Evolutionary conservation across 2,113 vertebrate species (phyloP), one percentile per base, ranked within the genome.

Genomic region (Hippocampus abdominalis): DNA sequence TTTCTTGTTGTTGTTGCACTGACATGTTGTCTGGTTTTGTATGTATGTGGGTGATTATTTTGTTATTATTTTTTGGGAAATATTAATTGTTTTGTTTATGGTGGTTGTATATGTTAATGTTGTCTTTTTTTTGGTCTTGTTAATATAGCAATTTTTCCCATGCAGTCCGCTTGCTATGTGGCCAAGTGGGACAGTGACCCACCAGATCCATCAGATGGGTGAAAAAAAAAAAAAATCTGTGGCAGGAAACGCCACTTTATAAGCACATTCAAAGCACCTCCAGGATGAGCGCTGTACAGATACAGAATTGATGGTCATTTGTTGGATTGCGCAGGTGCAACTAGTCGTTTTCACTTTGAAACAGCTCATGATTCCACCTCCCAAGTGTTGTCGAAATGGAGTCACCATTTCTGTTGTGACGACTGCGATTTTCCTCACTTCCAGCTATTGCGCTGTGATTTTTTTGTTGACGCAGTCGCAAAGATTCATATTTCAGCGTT

Each of bases 401-500:
- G 63, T 25, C 23, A 64, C 27, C 2, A 60, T 27, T 27, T 64
- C n/a, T 48, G 63, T 46, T 9, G 61, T n/a, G 57, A 32, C 27
- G 57, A 36, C 57, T 32, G 27, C 7, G 20, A 40, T 63, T 51
- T 49, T 36, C 46, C 32, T 32, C 65, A 39, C 18, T 68, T 73
- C 66, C 15, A 23, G 42, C 72, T 67, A 76, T 79, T 77, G 72
- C 61, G 64, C 40, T 32, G 44, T 73, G 71, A 81, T 85, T 81
- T 86, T 75, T 80, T 68, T 75, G 13, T 68, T 75, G 13, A 59
- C 75, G 78, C 67, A 75, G 49, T 25, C 23, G 68, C 59, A 70
- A 64, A 75, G 79, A 78, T 53, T 64, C 71, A 87, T 89, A 86
- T 86, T 80, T 90, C 80, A 88, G 74, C 56, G 48, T 73, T 20